phyloP scores from a whole-genome alignment of 23 tunicate species.

The Botrylloides violaceus region DNA sequence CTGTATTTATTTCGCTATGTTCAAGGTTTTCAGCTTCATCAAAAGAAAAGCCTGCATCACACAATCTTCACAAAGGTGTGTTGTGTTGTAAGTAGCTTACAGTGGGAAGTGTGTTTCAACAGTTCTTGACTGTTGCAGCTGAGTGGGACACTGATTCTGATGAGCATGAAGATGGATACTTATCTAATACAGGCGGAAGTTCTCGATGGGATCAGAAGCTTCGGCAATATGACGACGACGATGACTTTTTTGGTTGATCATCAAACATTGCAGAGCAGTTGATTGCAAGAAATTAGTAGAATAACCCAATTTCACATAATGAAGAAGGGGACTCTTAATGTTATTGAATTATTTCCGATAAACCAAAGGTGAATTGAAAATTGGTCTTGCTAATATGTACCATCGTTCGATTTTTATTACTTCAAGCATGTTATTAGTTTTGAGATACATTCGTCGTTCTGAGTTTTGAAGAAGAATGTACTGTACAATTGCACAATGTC shows the following conservation, averaged over 20 bases:
- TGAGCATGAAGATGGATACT: slow-evolving; percentile 5
- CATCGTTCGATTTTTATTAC: too few species aligned
- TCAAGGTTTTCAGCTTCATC: neutral
- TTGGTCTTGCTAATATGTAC: neutral
- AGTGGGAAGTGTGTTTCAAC: neutral
- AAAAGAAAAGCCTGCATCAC: neutral
- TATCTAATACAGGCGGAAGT: slow-evolving; percentile 18
- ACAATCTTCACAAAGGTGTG: neutral
- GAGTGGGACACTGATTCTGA: slow-evolving; percentile 19
- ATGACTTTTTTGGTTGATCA: slow-evolving; percentile 46
- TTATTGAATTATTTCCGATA: too few species aligned
- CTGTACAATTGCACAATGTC: too few species aligned
- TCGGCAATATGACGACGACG: slow-evolving; percentile 28
- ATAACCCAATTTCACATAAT: too few species aligned
- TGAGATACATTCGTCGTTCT: too few species aligned
- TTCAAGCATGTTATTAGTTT: too few species aligned
- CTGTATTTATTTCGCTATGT: neutral
- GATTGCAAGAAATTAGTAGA: too few species aligned
- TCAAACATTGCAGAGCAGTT: too few species aligned
- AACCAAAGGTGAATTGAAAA: neutral
- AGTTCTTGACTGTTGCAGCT: neutral
- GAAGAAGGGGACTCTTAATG: too few species aligned
- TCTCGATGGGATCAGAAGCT: slow-evolving; percentile 11
- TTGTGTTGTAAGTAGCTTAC: too few species aligned
- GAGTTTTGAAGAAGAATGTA: too few species aligned